Conservation (phyloP, 2,888 invertebrate species). For the Orthosia cruda region DNA sequence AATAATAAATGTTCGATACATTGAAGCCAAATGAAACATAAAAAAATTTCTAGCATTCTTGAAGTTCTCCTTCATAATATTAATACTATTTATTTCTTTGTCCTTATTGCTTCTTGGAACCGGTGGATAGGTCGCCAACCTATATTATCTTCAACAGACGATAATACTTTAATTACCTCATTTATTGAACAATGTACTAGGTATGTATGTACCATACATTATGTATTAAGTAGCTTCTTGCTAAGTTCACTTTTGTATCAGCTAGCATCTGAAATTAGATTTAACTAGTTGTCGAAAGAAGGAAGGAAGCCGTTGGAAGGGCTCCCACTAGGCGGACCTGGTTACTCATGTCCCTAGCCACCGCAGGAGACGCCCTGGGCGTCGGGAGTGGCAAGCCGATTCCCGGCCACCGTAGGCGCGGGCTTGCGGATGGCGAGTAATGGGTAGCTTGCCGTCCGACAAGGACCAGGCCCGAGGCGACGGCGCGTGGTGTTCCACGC, state of each 20-base stretch:
- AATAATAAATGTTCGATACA: neutral
- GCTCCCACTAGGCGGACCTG: no score
- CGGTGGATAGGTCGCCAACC: constrained; percentile 50
- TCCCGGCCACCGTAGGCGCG: no score
- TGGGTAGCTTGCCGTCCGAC: no score
- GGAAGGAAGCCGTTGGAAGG: no score
- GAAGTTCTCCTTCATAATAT: constrained; percentile 12
- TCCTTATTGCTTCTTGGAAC: constrained; percentile 34
- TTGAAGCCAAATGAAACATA: neutral
- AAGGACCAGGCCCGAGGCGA: no score
- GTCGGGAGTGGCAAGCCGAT: no score
- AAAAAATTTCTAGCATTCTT: neutral
- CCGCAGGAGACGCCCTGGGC: no score
- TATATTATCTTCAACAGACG: constrained; percentile 50
- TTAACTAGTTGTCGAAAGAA: neutral
- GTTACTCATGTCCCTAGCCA: no score
- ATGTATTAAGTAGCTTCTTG: neutral
- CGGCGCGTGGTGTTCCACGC: no score
- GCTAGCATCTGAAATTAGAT: neutral
- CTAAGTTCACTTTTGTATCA: neutral
- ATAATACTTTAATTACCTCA: constrained; percentile 57
- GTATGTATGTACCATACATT: constrained; percentile 25
- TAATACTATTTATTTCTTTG: constrained; percentile 35
- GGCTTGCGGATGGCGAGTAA: no score
- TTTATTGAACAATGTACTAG: constrained; percentile 24